Evolutionary conservation across 2,888 invertebrate species (phyloP).

Genomic region (Polydrusus pterygomalis): DNA sequence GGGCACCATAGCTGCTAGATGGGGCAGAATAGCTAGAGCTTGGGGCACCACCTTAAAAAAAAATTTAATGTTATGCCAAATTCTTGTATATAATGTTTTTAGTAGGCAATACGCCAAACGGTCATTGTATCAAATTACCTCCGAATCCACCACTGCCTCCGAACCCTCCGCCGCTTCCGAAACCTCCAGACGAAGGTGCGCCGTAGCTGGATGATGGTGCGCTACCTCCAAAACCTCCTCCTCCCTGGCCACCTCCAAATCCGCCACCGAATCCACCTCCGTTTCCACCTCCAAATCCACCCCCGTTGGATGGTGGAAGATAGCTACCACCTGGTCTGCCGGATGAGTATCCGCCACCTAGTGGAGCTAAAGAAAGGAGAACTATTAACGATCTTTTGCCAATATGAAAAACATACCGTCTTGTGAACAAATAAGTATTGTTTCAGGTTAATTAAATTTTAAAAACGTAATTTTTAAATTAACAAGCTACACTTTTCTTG

Average conservation of each 20-base stretch:
- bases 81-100: too few species aligned
- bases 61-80: too few species aligned
- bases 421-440: too few species aligned
- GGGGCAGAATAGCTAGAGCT: constrained; percentile 64
- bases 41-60: constrained; percentile 55
- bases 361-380: constrained; percentile 48
- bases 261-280: constrained; percentile 56
- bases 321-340: constrained; percentile 67
- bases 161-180: constrained; percentile 43
- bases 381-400: too few species aligned
- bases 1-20: constrained; percentile 65
- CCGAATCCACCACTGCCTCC: constrained; percentile 42
- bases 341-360: constrained; percentile 57
- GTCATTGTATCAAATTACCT: neutral
- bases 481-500: too few species aligned
- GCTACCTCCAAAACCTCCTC: constrained; percentile 64
- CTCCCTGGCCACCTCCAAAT: constrained; percentile 49
- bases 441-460: too few species aligned
- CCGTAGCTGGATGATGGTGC: constrained; percentile 52
- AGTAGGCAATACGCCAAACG: neutral
- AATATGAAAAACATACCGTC: too few species aligned
- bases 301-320: constrained; percentile 63
- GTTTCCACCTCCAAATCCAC: constrained; percentile 35
- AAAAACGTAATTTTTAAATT: too few species aligned
- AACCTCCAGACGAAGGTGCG: constrained; percentile 64